Conservation (phyloP, 2,797 vertebrate species). For the Takifugu rubripes region DNA sequence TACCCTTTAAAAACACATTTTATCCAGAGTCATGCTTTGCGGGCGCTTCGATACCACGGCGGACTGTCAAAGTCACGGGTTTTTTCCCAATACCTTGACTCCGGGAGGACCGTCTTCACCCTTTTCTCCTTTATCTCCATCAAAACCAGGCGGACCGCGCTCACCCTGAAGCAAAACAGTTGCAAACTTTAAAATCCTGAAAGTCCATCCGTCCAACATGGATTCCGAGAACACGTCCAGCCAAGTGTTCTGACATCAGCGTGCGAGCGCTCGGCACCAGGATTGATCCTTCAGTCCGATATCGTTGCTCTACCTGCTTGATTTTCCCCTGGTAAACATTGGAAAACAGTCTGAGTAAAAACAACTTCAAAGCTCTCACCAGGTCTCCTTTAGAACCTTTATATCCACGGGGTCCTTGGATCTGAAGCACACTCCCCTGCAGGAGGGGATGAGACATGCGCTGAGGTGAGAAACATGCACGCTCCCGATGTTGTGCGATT, state of each 20-base stretch:
- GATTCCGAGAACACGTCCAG: background rate
- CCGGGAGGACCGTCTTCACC: constrained; percentile 88
- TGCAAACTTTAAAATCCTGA: background rate
- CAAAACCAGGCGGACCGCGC: constrained; percentile 82
- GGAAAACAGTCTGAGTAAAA: no score
- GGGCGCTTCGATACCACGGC: no score
- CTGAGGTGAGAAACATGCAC: background rate
- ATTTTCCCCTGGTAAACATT: no score
- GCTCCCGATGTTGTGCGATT: background rate
- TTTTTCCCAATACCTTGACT: constrained; percentile 76
- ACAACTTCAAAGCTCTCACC: constrained; percentile 63
- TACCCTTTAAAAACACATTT: constrained; percentile 66
- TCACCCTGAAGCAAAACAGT: constrained; percentile 73
- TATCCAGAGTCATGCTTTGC: background rate
- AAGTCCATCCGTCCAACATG: background rate
- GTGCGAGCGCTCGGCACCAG: no score
- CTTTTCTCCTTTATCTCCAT: constrained; percentile 93
- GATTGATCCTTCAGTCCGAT: no score
- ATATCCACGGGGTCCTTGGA: constrained; percentile 83
- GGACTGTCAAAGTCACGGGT: background rate
- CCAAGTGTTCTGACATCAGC: no score
- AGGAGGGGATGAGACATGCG: constrained; percentile 8
- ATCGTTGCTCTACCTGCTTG: no score
- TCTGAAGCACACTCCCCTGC: constrained; percentile 79
- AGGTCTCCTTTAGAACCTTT: constrained; percentile 85